Percentiles rank a stretch among this genome's conserved stretches.
phyloP scores from a whole-genome alignment of 2,797 vertebrate species.

The Amblyopsis hoosieri region DNA sequence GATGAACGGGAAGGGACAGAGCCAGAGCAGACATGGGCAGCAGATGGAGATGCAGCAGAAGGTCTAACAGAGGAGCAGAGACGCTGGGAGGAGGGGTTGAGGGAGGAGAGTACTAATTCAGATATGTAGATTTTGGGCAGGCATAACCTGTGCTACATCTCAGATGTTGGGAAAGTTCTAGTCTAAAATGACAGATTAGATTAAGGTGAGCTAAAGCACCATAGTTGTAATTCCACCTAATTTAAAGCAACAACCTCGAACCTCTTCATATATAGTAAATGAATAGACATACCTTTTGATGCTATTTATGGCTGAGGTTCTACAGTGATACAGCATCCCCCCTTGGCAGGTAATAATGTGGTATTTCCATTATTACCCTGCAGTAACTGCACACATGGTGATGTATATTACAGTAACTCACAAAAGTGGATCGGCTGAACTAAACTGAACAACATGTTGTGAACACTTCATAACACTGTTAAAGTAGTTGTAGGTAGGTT shows the following conservation, averaged over 20 bases:
- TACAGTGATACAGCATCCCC: no score
- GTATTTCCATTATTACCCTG: no score
- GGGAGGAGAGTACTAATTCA: slow-evolving; percentile 25
- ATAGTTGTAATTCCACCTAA: slow-evolving; percentile 2
- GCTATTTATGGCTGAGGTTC: no score
- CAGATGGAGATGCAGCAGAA: slow-evolving; percentile 97
- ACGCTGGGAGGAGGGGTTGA: slow-evolving; percentile 2
- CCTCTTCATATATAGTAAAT: no score
- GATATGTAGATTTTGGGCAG: slow-evolving; percentile 36
- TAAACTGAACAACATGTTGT: no score
- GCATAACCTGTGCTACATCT: slow-evolving; percentile 19
- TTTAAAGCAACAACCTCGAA: not conserved
- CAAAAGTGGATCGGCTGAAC: no score
- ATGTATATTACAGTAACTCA: no score
- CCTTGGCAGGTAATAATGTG: no score
- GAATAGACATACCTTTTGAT: no score
- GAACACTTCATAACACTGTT: no score
- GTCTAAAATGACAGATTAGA: not conserved
- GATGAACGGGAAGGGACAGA: slow-evolving; percentile 88
- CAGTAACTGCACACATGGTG: no score
- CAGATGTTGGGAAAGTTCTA: slow-evolving; percentile 10
- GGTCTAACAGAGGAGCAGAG: slow-evolving; percentile 75
- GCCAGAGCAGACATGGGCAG: slow-evolving; percentile 80
- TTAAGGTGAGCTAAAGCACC: not conserved
- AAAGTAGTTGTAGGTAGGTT: no score